Percentiles rank a stretch among this genome's conserved stretches.
These are phyloP conservation scores for Myocastor coypus DNA, from an alignment of 2,113 vertebrate species.

Conservation along the genomic window DNA sequence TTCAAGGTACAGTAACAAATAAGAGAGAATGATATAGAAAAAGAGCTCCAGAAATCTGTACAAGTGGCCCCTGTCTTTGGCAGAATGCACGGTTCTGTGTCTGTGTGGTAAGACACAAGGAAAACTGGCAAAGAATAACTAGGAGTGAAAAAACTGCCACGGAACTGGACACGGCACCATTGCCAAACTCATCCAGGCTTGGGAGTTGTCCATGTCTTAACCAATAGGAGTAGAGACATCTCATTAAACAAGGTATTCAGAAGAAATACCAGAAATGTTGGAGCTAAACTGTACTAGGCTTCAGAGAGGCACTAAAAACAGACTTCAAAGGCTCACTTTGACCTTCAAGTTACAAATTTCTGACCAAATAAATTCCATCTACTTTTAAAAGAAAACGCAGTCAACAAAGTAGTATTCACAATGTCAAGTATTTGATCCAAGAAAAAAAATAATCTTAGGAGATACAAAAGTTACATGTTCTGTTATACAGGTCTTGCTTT, in stretches of 20 bases:
- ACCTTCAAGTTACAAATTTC: not conserved
- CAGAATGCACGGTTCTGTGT: constrained; percentile 25
- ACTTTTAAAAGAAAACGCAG: constrained; percentile 22
- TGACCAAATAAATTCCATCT: constrained; percentile 41
- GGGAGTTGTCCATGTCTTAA: constrained; percentile 51
- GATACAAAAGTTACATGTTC: no score
- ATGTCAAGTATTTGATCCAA: not conserved
- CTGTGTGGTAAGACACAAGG: constrained; percentile 42
- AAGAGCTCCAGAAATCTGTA: constrained; percentile 23
- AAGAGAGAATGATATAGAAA: constrained; percentile 20
- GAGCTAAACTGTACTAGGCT: not conserved
- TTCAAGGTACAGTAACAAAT: not conserved
- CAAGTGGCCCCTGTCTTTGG: constrained; percentile 55
- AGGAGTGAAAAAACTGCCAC: constrained; percentile 23
- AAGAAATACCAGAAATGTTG: constrained; percentile 1
- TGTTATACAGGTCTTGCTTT: no score
- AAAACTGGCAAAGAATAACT: constrained; percentile 53
- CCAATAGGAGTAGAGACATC: not conserved
- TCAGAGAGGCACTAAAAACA: constrained; percentile 10
- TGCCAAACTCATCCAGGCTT: constrained; percentile 46
- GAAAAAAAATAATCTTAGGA: not conserved
- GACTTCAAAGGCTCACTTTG: constrained; percentile 1
- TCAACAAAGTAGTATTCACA: not conserved
- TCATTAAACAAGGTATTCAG: constrained; percentile 50
- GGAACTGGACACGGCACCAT: not conserved